Percentiles rank a stretch among this genome's conserved stretches.
Evolutionary conservation across 2,797 vertebrate species (phyloP).

Genomic region (Enteromius argenteus): DNA sequence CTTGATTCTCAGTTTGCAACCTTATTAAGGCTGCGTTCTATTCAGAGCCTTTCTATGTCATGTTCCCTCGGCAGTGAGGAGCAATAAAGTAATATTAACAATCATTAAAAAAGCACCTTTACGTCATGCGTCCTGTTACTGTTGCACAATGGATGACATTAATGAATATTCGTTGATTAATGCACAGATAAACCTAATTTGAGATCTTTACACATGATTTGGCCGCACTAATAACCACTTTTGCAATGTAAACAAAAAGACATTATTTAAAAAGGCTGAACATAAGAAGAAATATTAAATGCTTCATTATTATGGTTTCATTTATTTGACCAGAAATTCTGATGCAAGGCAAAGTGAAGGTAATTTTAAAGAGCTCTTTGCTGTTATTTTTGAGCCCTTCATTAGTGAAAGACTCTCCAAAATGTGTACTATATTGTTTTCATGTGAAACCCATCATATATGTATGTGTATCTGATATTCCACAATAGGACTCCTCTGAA

Average conservation of each 20-base stretch:
- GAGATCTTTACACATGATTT: slow-evolving; percentile 11
- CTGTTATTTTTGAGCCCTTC: not conserved
- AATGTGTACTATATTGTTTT: not conserved
- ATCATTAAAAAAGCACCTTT: not conserved
- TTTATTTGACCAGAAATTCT: not conserved
- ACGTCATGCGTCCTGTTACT: not conserved
- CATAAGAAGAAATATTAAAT: not conserved
- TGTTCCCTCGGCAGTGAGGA: not conserved
- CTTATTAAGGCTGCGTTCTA: not conserved
- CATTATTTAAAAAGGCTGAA: not conserved
- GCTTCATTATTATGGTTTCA: not conserved
- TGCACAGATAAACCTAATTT: slow-evolving; percentile 2
- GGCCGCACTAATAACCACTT: not conserved
- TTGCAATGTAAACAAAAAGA: not conserved
- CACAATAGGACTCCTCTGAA: not conserved
- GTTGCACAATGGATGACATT: not conserved
- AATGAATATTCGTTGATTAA: not conserved
- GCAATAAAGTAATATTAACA: not conserved
- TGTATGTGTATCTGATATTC: not conserved
- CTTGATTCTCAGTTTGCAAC: not conserved
- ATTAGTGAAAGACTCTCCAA: not conserved
- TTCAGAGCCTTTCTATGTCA: not conserved
- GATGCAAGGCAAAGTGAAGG: not conserved
- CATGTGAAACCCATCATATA: not conserved
- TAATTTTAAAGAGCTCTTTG: not conserved